phyloP scores from a whole-genome alignment of 2,113 vertebrate genomes.

The Struthidea cinerea region DNA sequence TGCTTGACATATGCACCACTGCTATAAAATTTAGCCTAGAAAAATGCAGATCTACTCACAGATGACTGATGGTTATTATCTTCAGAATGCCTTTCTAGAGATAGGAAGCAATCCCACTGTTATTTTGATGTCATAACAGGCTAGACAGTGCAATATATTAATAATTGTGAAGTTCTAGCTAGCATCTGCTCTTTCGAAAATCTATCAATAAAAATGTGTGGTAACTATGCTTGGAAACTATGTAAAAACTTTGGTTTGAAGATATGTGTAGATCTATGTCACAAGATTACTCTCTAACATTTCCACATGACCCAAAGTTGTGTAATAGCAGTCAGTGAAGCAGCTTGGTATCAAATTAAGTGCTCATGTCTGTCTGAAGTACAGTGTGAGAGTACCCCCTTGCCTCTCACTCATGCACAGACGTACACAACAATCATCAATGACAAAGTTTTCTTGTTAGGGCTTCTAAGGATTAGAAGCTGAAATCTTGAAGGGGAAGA shows the following conservation, averaged over 20 bases:
- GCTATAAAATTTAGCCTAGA: background rate
- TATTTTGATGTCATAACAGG: background rate
- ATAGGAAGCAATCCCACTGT: background rate
- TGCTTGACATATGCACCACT: background rate
- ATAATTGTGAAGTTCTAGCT: background rate
- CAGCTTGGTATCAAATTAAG: background rate
- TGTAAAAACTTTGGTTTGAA: background rate
- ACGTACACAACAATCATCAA: background rate
- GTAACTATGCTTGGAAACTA: background rate
- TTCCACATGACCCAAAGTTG: background rate
- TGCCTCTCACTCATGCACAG: background rate
- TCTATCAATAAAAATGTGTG: background rate
- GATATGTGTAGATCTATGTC: background rate
- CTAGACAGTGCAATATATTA: background rate
- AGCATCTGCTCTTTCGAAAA: background rate
- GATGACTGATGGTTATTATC: background rate
- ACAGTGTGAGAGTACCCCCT: accelerated
- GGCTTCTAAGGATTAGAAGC: background rate
- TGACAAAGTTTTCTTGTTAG: background rate
- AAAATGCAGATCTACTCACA: background rate
- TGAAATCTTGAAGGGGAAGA: background rate
- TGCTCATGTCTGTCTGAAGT: background rate
- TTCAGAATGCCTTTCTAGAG: background rate
- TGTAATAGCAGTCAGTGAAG: background rate
- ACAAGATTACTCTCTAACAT: background rate